Percentiles rank a stretch among this genome's conserved stretches.
These are phyloP conservation scores for Euphydryas editha DNA, from an alignment of 2,888 invertebrate genomes.

Conservation along the genomic window DNA sequence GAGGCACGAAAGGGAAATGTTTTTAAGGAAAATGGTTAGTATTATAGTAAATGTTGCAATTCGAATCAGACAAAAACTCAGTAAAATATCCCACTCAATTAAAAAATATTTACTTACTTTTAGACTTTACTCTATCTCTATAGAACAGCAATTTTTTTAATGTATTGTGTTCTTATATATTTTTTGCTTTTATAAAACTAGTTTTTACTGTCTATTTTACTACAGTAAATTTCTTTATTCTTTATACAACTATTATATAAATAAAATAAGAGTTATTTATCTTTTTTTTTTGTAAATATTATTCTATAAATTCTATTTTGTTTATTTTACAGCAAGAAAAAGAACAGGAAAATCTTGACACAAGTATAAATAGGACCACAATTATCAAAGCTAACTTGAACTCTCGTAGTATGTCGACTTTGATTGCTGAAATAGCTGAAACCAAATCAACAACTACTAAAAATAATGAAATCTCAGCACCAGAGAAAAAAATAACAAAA, in stretches of 20 bases:
- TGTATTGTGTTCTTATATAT: too few species aligned
- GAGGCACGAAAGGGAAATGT: slow-evolving; percentile 91
- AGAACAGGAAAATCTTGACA: slow-evolving; percentile 57
- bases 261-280: neutral
- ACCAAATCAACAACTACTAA: slow-evolving; percentile 35
- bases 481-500: slow-evolving; percentile 61
- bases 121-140: too few species aligned
- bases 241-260: too few species aligned
- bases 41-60: slow-evolving; percentile 5
- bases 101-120: too few species aligned
- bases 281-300: neutral
- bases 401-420: slow-evolving; percentile 61
- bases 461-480: slow-evolving; percentile 38
- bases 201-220: too few species aligned
- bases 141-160: too few species aligned
- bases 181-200: too few species aligned
- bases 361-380: slow-evolving; percentile 59
- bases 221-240: too few species aligned
- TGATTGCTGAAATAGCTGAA: slow-evolving; percentile 57
- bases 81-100: too few species aligned
- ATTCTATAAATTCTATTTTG: too few species aligned
- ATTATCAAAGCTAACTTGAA: slow-evolving; percentile 72
- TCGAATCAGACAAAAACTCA: neutral
- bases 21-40: slow-evolving; percentile 85
- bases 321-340: slow-evolving; percentile 64